Conservation (phyloP, 64 coral and sea anemone genomes). For the Montipora foliosa region DNA sequence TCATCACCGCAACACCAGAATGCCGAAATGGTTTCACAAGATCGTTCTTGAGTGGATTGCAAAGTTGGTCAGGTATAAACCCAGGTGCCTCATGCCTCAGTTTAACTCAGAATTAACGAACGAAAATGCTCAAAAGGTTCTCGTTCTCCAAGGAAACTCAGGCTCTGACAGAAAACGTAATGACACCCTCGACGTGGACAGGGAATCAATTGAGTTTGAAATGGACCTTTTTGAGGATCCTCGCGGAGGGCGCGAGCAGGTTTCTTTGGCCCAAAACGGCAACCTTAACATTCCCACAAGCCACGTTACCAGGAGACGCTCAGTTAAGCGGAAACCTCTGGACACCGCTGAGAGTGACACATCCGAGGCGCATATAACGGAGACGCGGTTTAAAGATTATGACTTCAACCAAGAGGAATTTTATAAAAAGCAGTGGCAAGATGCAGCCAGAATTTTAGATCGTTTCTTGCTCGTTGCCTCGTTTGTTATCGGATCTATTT, state of each 20-base stretch:
- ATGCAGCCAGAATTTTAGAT: conserved; percentile 87
- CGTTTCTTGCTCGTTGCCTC: conserved; percentile 81
- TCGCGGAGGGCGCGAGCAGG: conserved; percentile 65
- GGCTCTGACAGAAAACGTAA: conserved; percentile 73
- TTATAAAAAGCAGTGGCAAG: conserved; percentile 91
- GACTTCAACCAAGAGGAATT: conserved; percentile 68
- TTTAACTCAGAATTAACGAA: conserved; percentile 27
- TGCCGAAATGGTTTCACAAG: conserved; percentile 89
- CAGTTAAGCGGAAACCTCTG: conserved; percentile 44
- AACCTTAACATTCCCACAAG: conserved; percentile 60
- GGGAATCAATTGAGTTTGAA: conserved; percentile 91
- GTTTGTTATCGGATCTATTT: conserved; percentile 79
- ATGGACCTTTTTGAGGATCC: conserved; percentile 82
- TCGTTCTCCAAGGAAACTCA: conserved; percentile 77
- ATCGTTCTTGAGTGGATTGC: conserved; percentile 86
- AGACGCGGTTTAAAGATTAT: conserved; percentile 32
- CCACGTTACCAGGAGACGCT: conserved; percentile 39
- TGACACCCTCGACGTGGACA: conserved; percentile 78
- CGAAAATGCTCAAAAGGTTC: conserved; percentile 71
- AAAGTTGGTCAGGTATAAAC: conserved; percentile 76
- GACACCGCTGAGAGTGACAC: conserved; percentile 38
- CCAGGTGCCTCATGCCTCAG: conserved; percentile 11
- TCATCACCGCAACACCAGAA: conserved; percentile 91
- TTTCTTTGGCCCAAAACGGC: conserved; percentile 78
- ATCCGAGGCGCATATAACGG: conserved; percentile 39